Base-by-base conservation (phyloP, 2,113 vertebrate genomes). In the Takifugu bimaculatus region DNA sequence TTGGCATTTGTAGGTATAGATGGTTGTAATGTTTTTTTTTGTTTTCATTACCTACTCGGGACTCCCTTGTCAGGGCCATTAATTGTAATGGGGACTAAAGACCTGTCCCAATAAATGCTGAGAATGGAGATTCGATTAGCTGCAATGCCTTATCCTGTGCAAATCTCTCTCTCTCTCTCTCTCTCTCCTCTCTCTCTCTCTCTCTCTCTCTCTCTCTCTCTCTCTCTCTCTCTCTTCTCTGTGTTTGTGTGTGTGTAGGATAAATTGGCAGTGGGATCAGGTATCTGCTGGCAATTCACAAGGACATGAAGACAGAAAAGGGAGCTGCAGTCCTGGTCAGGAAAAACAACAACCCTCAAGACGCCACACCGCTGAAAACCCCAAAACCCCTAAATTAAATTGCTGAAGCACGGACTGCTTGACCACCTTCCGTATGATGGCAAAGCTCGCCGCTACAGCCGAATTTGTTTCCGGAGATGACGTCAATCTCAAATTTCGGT, bases 251-350 rank as follows among this genome's bases (percentile, higher is more conserved):
- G 55, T 44, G 27, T 45, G 48, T 49, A 12, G 7, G 39, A 39
- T 5, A 43, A 63, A 66, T 75, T 74, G 67, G 60, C 74, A 70
- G 25, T 68, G 56, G 63, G 65, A 76, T 79, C 74, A 82, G 80
- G 80, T 79, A 76, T 83, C 70, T 62, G 45, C 68, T 76, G 73
- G 74, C 63, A 83, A 80, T 81, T 84, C 57, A 80, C 66, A 78
- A 73, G 77, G 72, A 57, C 25, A 77, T 62, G 62, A 70, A 49
- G 65, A 32, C 54, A 26, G 47, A 49, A 71, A 59, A 44, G 54
- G 50, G 51, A 73, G 74, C 70, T 44, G 48, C 65, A 58, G 57
- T 56, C 42, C 35, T 64, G 28, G 20, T 50, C 26, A 25, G 59
- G 62, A 77, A 65, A 65, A 49, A 53, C 68, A 72, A 39, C 20